Base-by-base conservation (phyloP, 2,888 invertebrate species). In the Anoplius nigerrimus region DNA sequence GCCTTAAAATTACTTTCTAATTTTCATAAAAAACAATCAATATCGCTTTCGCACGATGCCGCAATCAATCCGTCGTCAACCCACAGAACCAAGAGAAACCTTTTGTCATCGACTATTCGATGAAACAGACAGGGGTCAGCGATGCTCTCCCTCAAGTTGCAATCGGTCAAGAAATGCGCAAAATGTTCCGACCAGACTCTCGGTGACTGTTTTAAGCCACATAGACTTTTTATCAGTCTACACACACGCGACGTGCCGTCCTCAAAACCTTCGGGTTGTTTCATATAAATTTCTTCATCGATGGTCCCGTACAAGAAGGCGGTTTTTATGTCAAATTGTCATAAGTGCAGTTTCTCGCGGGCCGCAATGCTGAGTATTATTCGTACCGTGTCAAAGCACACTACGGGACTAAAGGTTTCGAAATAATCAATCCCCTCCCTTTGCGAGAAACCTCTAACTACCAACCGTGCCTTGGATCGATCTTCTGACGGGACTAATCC, bases 11-110 rank as follows among this genome's bases (percentile, higher is more conserved):
- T 43, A 20, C n/a, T 52, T 4, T 34, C n/a, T 5, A 61, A 34
- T 21, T 34, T 34, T 18, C 15, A 34, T 13, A 55, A 24, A 24
- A 45, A 21, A 55, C 11, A n/a, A 55, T 0, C 13, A 18, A 34
- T 55, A 5, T 55, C n/a, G 0, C 13, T 4, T 5, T 55, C 42
- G 42, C 16, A 24, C 15, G 55, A 16, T 16, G 42, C n/a, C 13
- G 70, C 69, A 15, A 76, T 62, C 6, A 77, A 56, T 0, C 78
- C 76, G 60, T 79, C 77, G 46, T 79, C 81, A 11, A 80, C 80
- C 60, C 69, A 80, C 0, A 79, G 22, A 4, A 69, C 75, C 0
- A 78, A 16, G 15, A 62, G 42, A 13, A 76, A 70, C 24, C 75
- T 45, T 51, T 16, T 62, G 8, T 70, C 46, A 16, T 57, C 58